Evolutionary conservation across 2,888 invertebrate genomes (phyloP), one percentile per base, ranked within the genome.

Genomic region (Phaedon cochleariae): DNA sequence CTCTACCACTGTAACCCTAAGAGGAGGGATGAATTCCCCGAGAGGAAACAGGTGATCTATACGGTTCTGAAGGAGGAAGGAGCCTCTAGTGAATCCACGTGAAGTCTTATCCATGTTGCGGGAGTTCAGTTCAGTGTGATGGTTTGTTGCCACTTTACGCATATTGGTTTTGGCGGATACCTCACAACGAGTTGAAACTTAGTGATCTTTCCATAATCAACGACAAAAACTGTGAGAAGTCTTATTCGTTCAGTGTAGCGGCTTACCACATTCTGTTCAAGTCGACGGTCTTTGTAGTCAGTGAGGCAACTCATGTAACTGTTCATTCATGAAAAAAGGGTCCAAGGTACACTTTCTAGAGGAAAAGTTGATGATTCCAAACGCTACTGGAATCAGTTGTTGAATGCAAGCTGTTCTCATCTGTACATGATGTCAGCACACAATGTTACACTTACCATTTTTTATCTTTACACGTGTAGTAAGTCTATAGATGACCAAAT

Each of bases 1-100:
- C 85, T 89, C 60, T 77, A 80, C 80, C 86, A 87, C 82, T 86
- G 87, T 72, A 75, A 80, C 82, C 83, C 81, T 60, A 75, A 72
- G 79, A 75, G 73, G 64, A 77, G 77, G 74, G 74, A 75, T 45
- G 69, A 70, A 37, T 64, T 54, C 41, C 34, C 58, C 51, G 69
- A 78, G 62, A 74, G 74, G 66, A 76, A 74, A 74, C 79, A 76
- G 70, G 74, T 77, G 76, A 77, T 81, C 76, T 82, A 81, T 76
- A 81, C 81, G 45, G 78, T 82, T 64, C 73, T 78, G 48, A 78
- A 73, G 60, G 73, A 65, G 37, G 68, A 69, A 15, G 31, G 45
- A 2, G 58, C 17, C 15, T 31, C 51, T 10, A 52, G 60, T 59
- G 60, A 46, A 54, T 54, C 60, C 49, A 54, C 51, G 17, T 59